Evolutionary conservation across 2,888 invertebrate species (phyloP), one percentile per base, ranked within the genome.

Genomic region (Ypsolopha sequella): DNA sequence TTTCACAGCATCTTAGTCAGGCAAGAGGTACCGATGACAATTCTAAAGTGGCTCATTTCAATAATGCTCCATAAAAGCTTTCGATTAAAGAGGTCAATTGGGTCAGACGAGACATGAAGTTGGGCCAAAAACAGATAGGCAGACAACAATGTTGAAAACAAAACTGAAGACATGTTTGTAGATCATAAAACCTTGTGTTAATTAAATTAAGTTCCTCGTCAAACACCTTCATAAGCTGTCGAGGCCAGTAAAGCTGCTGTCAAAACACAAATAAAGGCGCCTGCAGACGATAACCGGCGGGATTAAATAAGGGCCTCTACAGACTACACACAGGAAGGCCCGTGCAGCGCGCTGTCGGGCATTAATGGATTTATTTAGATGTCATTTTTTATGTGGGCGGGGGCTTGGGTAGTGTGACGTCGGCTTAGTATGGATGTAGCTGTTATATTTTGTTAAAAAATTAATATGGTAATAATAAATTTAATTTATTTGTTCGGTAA

Each of bases 371-470:
- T 84, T 85, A 86, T 86, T 86, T 86, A 85, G 85, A 86, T 82
- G 85, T 86, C 85, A 85, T 85, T 85, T 86, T 86, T 85, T 85
- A 85, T 84, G 85, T 86, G 85, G 85, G 85, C 85, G 85, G 82
- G 79, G 79, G 81, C 81, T 76, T 63, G 66, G 65, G 61, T 66
- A 59, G 67, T 61, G 73, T 68, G 78, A 66, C 24, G 61, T 55
- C 51, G 57, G 54, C 55, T 50, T 70, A 68, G 54, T 63, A 52
- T 76, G 80, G 85, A 85, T 65, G 70, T 41, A 69, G 57, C 68
- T 6, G 47, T 14, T 35, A 36, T 8, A 41, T 41, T 14, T 34
- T 6, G 13, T 41, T 9, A 4, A 35, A 10, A 41, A n/a, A 47
- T 45, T 3, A 7, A 13, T 47, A 14, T 24, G n/a, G n/a, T n/a